phyloP scores from a whole-genome alignment of 2,113 vertebrate genomes.

The rabbit (Oryctolagus cuniculus) region DNA sequence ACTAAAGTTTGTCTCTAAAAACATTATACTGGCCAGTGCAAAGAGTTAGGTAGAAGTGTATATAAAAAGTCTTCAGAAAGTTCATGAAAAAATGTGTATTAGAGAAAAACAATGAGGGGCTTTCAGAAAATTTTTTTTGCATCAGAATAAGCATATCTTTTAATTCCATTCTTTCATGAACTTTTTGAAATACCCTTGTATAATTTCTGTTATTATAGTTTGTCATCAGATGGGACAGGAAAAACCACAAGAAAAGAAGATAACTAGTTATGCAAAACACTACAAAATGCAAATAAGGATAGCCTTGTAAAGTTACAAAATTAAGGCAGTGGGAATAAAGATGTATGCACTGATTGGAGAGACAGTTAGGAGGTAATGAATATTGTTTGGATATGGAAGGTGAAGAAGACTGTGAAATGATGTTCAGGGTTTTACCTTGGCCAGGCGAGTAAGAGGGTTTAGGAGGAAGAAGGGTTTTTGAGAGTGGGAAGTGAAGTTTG shows the following conservation, averaged over 20 bases:
- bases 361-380: not conserved
- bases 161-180: too few relatives aligned
- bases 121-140: too few relatives aligned
- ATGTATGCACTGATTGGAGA: not conserved
- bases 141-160: too few relatives aligned
- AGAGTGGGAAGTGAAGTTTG: not conserved
- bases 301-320: not conserved
- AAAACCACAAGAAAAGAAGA: conserved; percentile 33
- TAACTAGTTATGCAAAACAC: conserved; percentile 9
- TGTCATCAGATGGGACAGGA: not conserved
- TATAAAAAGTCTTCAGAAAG: not conserved
- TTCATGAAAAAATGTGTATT: too few relatives aligned
- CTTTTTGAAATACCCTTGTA: too few relatives aligned
- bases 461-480: not conserved
- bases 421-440: not conserved
- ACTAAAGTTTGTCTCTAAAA: conserved; percentile 34
- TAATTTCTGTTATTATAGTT: not conserved
- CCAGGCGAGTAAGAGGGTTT: not conserved
- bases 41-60: not conserved
- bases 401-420: not conserved
- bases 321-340: not conserved
- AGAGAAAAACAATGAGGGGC: too few relatives aligned
- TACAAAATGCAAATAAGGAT: not conserved
- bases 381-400: not conserved
- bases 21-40: not conserved